These are phyloP conservation scores for Sorex maritimensis DNA, from an alignment of 2,797 vertebrate genomes.

Conservation along the genomic window DNA sequence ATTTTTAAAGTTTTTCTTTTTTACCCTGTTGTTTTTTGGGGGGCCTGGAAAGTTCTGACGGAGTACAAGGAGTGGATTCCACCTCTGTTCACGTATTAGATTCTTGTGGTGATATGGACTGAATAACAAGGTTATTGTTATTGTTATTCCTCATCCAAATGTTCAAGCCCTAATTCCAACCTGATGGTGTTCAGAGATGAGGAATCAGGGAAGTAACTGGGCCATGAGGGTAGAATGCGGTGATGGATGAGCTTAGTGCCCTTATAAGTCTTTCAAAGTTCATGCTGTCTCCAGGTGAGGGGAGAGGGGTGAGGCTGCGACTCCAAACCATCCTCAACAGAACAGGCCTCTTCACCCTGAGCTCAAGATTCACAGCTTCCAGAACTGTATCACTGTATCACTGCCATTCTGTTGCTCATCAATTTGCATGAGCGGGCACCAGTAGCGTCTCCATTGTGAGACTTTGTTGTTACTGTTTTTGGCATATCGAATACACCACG, in stretches of 20 bases:
- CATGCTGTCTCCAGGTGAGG: neutral
- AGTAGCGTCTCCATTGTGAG: no score
- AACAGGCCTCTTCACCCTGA: neutral
- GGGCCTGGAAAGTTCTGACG: neutral
- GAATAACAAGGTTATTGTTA: neutral
- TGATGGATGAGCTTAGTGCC: neutral
- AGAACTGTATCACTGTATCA: neutral
- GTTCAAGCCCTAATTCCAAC: conserved; percentile 18
- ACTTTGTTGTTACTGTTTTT: no score
- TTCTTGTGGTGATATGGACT: neutral
- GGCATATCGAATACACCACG: no score
- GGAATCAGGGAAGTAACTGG: neutral
- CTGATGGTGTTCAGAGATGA: neutral
- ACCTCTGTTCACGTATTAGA: neutral
- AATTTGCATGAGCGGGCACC: no score
- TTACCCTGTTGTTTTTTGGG: neutral
- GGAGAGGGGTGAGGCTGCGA: neutral
- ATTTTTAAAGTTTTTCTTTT: neutral
- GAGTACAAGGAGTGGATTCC: neutral
- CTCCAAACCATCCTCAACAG: neutral
- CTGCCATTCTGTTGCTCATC: no score
- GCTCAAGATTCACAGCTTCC: neutral
- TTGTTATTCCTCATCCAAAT: neutral
- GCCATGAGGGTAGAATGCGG: neutral
- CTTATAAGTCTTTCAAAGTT: neutral